phyloP scores from a whole-genome alignment of 2,888 invertebrate genomes.

The Pyrrhia umbra region DNA sequence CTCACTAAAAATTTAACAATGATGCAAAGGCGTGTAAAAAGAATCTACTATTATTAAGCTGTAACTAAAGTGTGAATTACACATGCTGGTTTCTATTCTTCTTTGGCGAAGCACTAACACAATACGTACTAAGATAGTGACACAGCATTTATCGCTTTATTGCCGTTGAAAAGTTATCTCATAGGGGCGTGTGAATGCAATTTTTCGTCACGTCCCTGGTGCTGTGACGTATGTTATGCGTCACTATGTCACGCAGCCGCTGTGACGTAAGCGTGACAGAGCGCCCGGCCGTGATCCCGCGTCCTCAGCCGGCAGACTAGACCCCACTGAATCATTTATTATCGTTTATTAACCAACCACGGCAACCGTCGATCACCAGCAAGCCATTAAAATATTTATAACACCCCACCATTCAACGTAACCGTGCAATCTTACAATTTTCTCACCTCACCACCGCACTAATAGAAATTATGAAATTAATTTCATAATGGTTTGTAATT shows the following conservation, averaged over 20 bases:
- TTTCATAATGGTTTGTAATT: conserved; percentile 52
- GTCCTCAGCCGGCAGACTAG: conserved; percentile 41
- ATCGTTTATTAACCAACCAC: conserved; percentile 53
- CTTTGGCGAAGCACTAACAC: conserved; percentile 3
- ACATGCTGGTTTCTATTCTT: neutral
- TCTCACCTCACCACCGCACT: conserved; percentile 50
- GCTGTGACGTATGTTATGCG: conserved; percentile 57
- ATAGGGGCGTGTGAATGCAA: conserved; percentile 28
- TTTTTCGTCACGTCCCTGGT: conserved; percentile 47
- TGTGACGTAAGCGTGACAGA: conserved; percentile 63
- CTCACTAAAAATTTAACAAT: conserved; percentile 30
- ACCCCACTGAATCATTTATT: conserved; percentile 72
- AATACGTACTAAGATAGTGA: neutral
- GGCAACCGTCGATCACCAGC: conserved; percentile 61
- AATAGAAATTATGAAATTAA: conserved; percentile 54
- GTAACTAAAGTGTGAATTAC: conserved; percentile 13
- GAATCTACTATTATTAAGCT: conserved; percentile 11
- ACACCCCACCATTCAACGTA: conserved; percentile 45
- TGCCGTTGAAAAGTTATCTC: conserved; percentile 10
- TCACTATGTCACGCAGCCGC: conserved; percentile 56
- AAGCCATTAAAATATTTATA: conserved; percentile 56
- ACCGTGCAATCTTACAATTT: conserved; percentile 50
- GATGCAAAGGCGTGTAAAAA: conserved; percentile 16
- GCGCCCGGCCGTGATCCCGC: conserved; percentile 32
- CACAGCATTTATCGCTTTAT: conserved; percentile 14